Base-by-base conservation (phyloP, 2,888 invertebrate genomes). In the Sinohyriopsis cumingii region DNA sequence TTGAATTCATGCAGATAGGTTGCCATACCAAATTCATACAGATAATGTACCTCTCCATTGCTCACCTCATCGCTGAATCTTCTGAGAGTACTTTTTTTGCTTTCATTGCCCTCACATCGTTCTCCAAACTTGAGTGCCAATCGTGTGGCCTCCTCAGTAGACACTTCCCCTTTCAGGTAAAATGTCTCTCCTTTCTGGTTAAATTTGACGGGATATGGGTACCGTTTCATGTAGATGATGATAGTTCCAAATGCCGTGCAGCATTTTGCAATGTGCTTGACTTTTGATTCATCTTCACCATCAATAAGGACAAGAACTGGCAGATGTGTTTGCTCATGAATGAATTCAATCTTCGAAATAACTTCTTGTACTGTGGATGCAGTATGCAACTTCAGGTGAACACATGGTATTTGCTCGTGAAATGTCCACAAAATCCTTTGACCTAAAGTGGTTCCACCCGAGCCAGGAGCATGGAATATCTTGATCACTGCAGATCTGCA, bases 391-490 rank as follows among this genome's bases (percentile, higher is more conserved):
- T 72, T 78, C 1, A 79, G 53, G 45, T 81, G 76, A 4, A 69
- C 77, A 24, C 78, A 79, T 25, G 81, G 79, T 20, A 69, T 28
- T 53, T 25, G 64, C 19, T 59, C 54, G 4, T 67, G 73, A 15
- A 79, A 65, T 25, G 78, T 73, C 77, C 79, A 81, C 19, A 79
- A 55, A 28, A 77, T 68, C 62, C 75, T 59, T 62, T 81, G 81
- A n/a, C 77, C 75, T 54, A 79, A 57, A 20, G 79, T 81, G 53
- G 81, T 78, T n/a, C 81, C 81, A 24, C 81, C 81, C 18, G 76
- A 69, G 18, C 81, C 81, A 20, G 81, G 81, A 0, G 79, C 75
- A 65, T 81, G 81, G 18, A 65, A 68, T 5, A 81, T 45, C 5
- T 71, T 72, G 54, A 81, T 67, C 15, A 71, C 53, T 1, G 63